Percentiles rank a stretch among this genome's conserved stretches.
phyloP scores from a whole-genome alignment of 2,797 vertebrate genomes.

The Rhadinocentrus ornatus region DNA sequence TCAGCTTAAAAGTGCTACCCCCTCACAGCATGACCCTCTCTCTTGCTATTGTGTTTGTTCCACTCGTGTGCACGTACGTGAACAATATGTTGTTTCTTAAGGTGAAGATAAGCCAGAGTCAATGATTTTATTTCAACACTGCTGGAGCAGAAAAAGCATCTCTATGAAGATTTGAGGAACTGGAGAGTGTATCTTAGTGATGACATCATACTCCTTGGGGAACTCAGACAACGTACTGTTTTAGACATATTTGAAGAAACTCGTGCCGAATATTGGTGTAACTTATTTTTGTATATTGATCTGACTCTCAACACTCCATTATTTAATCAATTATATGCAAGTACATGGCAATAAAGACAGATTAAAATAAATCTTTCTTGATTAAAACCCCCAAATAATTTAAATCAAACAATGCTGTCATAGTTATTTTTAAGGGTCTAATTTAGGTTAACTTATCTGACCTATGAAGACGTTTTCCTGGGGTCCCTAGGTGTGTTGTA shows the following conservation, averaged over 20 bases:
- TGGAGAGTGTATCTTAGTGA: conserved; percentile 24
- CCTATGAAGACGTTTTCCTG: not conserved
- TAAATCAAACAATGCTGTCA: not conserved
- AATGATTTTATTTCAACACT: conserved; percentile 67
- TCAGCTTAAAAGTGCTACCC: conserved; percentile 77
- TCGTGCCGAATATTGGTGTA: not conserved
- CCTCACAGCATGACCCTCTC: conserved; percentile 66
- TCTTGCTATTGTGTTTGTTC: conserved; percentile 68
- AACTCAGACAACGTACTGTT: not conserved
- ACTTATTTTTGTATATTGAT: not conserved
- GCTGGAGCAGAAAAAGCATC: conserved; percentile 32
- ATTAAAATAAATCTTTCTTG: not conserved
- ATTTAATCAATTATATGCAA: not conserved
- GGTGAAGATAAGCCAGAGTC: conserved; percentile 72
- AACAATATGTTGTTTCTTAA: conserved; percentile 78
- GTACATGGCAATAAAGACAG: not conserved
- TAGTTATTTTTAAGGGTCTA: not conserved
- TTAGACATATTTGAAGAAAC: not conserved
- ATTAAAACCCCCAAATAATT: not conserved
- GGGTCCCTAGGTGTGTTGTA: not conserved
- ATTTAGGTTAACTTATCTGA: not conserved
- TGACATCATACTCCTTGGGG: not conserved
- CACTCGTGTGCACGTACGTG: conserved; percentile 63
- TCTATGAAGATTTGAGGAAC: conserved; percentile 53
- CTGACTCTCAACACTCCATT: not conserved